phyloP scores from a whole-genome alignment of 23 tunicate genomes.

The Halocynthia aurantium region DNA sequence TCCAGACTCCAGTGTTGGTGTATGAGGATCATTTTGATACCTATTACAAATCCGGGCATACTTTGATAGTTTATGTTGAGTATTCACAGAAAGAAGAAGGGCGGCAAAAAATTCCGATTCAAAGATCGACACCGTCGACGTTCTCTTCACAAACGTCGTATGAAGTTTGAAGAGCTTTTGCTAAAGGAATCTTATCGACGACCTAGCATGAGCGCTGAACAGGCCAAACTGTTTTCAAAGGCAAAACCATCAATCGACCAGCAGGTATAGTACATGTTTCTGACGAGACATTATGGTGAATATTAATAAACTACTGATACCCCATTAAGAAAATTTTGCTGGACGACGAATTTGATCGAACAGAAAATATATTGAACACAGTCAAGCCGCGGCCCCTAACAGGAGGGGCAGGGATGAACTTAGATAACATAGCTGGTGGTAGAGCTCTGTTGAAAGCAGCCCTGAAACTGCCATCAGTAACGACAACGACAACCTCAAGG shows the following conservation, averaged over 20 bases:
- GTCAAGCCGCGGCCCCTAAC: too few relatives aligned
- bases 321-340: background rate
- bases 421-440: background rate
- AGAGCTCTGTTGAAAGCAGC: conserved; percentile 20
- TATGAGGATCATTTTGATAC: too few relatives aligned
- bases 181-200: conserved; percentile 24
- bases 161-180: conserved; percentile 39
- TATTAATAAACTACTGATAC: background rate
- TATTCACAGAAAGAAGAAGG: conserved; percentile 10
- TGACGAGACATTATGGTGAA: background rate
- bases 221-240: conserved; percentile 21
- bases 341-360: background rate
- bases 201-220: conserved; percentile 16
- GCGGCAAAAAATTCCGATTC: conserved; percentile 23
- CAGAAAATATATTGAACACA: too few relatives aligned
- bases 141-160: conserved; percentile 11
- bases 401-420: too few relatives aligned
- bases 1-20: too few relatives aligned
- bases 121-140: conserved; percentile 27
- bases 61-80: background rate
- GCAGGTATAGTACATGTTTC: background rate
- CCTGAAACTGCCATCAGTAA: background rate
- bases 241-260: conserved; percentile 9
- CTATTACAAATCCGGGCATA: too few relatives aligned
- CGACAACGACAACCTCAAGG: too few relatives aligned